A percentile compares a stretch with the other conserved stretches of the same genome.
Evolutionary conservation across 2,797 vertebrate genomes (phyloP).

Genomic region (Florisuga fusca): DNA sequence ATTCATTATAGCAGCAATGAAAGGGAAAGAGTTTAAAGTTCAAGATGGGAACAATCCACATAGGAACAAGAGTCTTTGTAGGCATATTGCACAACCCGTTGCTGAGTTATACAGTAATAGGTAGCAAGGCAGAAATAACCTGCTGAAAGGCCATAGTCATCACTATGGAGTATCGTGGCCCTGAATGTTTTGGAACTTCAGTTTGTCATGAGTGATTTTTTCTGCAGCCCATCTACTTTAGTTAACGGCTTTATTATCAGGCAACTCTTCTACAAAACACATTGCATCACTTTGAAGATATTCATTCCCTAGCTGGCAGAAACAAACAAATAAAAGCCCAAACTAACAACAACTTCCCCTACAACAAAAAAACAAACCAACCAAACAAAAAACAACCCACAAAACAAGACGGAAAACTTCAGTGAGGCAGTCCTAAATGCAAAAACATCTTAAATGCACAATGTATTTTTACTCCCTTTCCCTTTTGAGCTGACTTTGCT

Average conservation of each 20-base stretch:
- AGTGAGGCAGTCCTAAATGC: not conserved
- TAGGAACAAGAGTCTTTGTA: not conserved
- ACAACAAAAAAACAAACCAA: not conserved
- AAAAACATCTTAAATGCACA: fast-evolving
- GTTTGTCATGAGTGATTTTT: fast-evolving
- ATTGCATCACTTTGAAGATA: not conserved
- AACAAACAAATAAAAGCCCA: not conserved
- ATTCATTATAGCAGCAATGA: conserved; percentile 35
- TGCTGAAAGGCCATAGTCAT: not conserved
- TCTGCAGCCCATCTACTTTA: not conserved
- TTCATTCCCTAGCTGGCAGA: not conserved
- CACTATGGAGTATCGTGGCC: not conserved
- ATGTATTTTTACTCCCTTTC: not conserved
- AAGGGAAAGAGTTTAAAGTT: conserved; percentile 60
- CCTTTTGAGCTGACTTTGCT: not conserved
- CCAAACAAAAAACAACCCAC: not conserved
- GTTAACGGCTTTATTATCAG: not conserved
- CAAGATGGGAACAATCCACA: not conserved
- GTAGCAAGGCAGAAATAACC: not conserved
- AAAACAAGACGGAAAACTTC: not conserved
- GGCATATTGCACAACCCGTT: not conserved
- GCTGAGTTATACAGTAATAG: not conserved
- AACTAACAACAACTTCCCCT: not conserved
- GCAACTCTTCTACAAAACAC: not conserved
- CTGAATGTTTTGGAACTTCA: not conserved